Evolutionary conservation across 2,113 vertebrate species (phyloP), one percentile per base, ranked within the genome.

Genomic region (Morone chrysops): DNA sequence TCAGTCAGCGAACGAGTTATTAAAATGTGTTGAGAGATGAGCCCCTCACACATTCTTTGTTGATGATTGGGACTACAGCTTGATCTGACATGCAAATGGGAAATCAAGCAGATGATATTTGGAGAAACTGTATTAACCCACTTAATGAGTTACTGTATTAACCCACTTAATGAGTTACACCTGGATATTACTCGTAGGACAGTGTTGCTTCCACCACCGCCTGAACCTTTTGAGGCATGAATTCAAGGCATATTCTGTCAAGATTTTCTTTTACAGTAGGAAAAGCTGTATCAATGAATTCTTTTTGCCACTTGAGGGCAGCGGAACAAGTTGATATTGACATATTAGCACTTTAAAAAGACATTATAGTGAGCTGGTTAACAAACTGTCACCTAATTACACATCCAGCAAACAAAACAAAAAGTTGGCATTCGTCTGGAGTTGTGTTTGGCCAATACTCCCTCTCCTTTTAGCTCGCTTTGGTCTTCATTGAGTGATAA

Each of bases 21-120:
- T 84, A 50, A 73, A 78, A 80, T 22, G 70, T 88, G 78, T 66
- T 80, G 77, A 84, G 61, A 70, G 70, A 84, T 54, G 2, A 62
- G 73, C 70, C 54, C 60, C 43, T 60, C 20, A 13, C 36, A 38
- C 41, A 31, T n/a, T 61, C 47, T 81, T 81, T 78, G 31, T n/a
- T 65, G 22, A 72, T 63, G 31, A 66, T 18, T 43, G 17, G 56
- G 43, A 20, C 50, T 2, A 43, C 6, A 68, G 40, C 86, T 75
- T 75, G 85, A 81, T 69, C 60, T 2, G 1, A 79, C 80, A 69
- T 48, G 71, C 65, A 75, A 56, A 80, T 53, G 9, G 10, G 59
- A 62, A 31, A 38, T 25, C 9, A 6, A 71, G 25, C 8, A 40
- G 3, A 53, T 38, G 47, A 38, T 18, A 2, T 85, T 51, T 62